A percentile compares a stretch with the other conserved stretches of the same genome.
Evolutionary conservation across 2,888 invertebrate species (phyloP).

Genomic region (Agrochola lychnidis): DNA sequence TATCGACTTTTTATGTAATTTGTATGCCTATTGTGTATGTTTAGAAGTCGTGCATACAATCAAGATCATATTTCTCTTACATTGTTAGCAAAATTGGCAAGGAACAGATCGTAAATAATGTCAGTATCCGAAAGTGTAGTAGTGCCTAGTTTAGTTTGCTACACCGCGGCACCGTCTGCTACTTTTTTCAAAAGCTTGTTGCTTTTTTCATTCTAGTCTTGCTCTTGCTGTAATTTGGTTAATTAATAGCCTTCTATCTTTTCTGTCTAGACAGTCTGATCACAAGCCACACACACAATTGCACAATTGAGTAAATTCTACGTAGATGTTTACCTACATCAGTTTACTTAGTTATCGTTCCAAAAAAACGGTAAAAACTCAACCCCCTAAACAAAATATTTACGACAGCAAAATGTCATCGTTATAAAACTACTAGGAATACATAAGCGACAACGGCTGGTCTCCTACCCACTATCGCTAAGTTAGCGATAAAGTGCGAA

Average conservation of each 20-base stretch:
- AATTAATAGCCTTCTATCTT: background rate
- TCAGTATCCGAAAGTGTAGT: background rate
- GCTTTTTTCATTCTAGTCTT: background rate
- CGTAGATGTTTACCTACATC: too few relatives aligned
- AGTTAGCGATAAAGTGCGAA: conserved; percentile 74
- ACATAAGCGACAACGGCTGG: conserved; percentile 67
- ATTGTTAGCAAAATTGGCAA: background rate
- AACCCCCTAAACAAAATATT: conserved; percentile 30
- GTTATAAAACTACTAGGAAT: conserved; percentile 65
- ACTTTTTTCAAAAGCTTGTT: background rate
- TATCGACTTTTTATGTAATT: background rate
- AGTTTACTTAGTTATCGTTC: background rate
- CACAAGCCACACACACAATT: background rate
- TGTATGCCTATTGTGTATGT: background rate
- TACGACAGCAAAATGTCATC: conserved; percentile 40
- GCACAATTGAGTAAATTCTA: background rate
- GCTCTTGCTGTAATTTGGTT: background rate
- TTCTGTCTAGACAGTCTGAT: background rate
- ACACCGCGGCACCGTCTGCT: too few relatives aligned
- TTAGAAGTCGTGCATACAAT: background rate
- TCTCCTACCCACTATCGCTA: conserved; percentile 66
- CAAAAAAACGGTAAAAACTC: background rate
- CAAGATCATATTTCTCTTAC: background rate
- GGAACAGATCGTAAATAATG: background rate
- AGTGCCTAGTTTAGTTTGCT: background rate